These are phyloP conservation scores for Xiphophorus hellerii DNA, from an alignment of 2,113 vertebrate genomes.

Conservation along the genomic window DNA sequence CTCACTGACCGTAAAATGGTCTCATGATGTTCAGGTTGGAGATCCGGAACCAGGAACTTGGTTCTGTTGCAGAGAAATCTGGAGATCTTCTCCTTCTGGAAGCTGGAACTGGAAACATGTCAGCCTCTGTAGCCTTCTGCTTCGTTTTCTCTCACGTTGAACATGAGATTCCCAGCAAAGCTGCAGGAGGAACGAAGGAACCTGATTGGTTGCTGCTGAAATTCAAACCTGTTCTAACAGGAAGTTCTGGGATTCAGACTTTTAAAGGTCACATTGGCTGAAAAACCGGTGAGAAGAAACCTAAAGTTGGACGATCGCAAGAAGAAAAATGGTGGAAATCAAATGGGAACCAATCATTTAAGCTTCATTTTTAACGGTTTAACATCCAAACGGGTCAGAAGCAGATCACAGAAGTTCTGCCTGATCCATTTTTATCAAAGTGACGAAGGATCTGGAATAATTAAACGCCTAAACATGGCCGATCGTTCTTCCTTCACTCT, in stretches of 20 bases:
- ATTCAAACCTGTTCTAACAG: background rate
- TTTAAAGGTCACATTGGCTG: background rate
- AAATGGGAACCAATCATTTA: background rate
- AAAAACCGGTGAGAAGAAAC: background rate
- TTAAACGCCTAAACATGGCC: background rate
- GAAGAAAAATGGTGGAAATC: background rate
- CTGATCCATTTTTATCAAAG: background rate
- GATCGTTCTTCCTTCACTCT: background rate
- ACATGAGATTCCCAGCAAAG: background rate
- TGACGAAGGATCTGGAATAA: background rate
- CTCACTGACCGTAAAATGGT: too few relatives aligned
- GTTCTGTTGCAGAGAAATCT: too few relatives aligned
- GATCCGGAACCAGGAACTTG: background rate
- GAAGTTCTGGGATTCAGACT: background rate
- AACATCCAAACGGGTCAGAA: background rate
- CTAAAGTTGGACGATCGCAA: background rate
- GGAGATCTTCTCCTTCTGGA: background rate
- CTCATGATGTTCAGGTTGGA: background rate
- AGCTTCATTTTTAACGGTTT: background rate
- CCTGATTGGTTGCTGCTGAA: background rate
- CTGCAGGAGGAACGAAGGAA: background rate
- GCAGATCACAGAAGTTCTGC: background rate
- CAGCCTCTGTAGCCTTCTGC: background rate
- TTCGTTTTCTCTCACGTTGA: background rate
- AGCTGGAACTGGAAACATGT: background rate